Evolutionary conservation across 2,113 vertebrate species (phyloP).

Genomic region (Microtus pennsylvanicus): DNA sequence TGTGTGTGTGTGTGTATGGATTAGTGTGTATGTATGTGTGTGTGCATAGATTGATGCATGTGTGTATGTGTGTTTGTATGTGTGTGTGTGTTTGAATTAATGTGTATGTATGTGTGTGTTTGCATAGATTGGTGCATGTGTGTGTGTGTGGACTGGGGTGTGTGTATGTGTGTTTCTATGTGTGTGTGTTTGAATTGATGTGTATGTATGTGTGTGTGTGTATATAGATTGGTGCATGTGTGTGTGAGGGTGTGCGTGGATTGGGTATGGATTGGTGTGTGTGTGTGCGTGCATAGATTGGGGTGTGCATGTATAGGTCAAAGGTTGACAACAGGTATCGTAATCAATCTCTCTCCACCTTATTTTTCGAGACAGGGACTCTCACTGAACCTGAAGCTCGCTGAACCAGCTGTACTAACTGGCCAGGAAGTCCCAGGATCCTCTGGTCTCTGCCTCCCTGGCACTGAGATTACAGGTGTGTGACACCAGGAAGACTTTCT

Average conservation of each 20-base stretch:
- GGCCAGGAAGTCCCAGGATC: background rate
- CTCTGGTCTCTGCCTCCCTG: background rate
- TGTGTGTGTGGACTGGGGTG: background rate
- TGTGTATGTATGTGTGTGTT: no score
- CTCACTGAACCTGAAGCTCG: background rate
- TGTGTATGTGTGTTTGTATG: background rate
- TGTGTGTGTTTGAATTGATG: no score
- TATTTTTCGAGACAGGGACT: background rate
- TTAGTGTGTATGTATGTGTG: no score
- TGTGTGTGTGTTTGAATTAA: background rate
- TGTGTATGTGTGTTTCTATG: background rate
- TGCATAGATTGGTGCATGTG: fast-evolving
- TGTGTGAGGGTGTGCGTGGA: no score
- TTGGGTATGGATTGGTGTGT: no score
- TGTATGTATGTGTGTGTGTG: no score
- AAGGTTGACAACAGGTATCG: no score
- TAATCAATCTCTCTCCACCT: background rate
- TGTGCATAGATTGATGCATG: no score
- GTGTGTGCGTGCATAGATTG: background rate
- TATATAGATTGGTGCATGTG: no score
- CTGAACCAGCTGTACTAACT: background rate
- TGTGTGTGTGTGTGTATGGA: background rate
- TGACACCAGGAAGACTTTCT: background rate
- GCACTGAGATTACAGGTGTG: background rate
- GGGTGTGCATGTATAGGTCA: background rate